These are phyloP conservation scores for Zaprionus ornatus DNA, from an alignment of 1,140 invertebrate genomes.

Conservation along the genomic window DNA sequence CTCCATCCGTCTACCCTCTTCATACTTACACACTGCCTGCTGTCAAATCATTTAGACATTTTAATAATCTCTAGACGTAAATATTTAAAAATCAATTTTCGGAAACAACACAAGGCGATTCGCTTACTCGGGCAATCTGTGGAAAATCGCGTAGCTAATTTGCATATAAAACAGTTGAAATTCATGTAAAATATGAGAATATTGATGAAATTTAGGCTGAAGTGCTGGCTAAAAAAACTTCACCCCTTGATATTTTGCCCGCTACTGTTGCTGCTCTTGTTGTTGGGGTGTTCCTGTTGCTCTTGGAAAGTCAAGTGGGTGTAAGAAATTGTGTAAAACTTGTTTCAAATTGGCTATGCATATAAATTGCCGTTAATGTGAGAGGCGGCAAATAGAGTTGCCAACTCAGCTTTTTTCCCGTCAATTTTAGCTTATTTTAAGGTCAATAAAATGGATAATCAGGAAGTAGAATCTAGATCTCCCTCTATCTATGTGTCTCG, in stretches of 20 bases:
- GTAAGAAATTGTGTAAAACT: conserved; percentile 83
- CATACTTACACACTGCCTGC: conserved; percentile 11
- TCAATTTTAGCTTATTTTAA: too few relatives aligned
- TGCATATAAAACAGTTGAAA: conserved; percentile 84
- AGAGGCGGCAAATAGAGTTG: neutral
- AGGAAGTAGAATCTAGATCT: neutral
- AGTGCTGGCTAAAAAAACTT: conserved; percentile 35
- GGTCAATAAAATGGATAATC: too few relatives aligned
- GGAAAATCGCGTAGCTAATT: conserved; percentile 78
- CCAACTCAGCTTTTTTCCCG: neutral
- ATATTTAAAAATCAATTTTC: conserved; percentile 65
- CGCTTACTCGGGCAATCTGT: conserved; percentile 43
- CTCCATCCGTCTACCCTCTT: neutral
- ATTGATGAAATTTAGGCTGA: conserved; percentile 78
- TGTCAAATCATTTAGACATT: conserved; percentile 63
- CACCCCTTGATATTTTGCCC: conserved; percentile 50
- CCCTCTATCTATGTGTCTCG: neutral
- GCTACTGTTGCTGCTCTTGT: conserved; percentile 28
- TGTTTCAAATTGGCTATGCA: conserved; percentile 83
- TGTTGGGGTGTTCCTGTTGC: conserved; percentile 38
- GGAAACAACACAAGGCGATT: conserved; percentile 34
- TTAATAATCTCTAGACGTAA: conserved; percentile 48
- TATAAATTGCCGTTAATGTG: conserved; percentile 84
- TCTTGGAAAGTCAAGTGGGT: conserved; percentile 77
- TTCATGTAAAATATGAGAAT: conserved; percentile 75